Conservation (phyloP, 2,113 vertebrate species). For the Podarcis muralis region DNA sequence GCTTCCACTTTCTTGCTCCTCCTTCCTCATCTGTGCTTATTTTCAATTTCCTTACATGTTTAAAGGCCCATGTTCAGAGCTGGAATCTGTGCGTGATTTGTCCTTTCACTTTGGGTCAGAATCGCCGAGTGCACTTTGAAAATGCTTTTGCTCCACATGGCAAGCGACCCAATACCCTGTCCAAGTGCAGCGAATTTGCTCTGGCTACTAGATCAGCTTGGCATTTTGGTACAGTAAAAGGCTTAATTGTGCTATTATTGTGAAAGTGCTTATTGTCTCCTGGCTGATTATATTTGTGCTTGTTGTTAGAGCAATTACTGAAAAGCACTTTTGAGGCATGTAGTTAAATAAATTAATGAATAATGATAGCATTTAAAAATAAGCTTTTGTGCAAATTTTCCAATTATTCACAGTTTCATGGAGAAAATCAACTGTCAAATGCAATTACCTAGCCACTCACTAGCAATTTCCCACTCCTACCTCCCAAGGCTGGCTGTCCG, state of each 20-base stretch:
- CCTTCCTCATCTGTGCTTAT: neutral
- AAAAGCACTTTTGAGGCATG: constrained; percentile 29
- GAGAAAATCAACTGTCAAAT: constrained; percentile 22
- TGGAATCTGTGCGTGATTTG: too few species aligned
- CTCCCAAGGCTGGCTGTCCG: neutral
- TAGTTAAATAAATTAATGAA: constrained; percentile 58
- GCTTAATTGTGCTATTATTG: neutral
- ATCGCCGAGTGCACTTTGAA: neutral
- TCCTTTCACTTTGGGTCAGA: neutral
- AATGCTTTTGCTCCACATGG: neutral
- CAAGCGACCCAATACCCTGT: neutral
- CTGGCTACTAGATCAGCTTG: neutral
- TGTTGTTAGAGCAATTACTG: constrained; percentile 48
- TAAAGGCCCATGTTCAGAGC: neutral
- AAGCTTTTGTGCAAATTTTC: constrained; percentile 25
- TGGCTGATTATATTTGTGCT: constrained; percentile 46
- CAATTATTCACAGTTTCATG: constrained; percentile 39
- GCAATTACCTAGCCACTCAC: constrained; percentile 29
- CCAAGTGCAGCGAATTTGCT: neutral
- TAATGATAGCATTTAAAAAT: constrained; percentile 37
- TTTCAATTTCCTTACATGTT: neutral
- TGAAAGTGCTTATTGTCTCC: constrained; percentile 28
- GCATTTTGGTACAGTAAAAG: constrained; percentile 20
- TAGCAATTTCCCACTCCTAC: constrained; percentile 16
- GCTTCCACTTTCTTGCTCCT: neutral